Evolutionary conservation across 2,113 vertebrate species (phyloP).

Genomic region (Ellobius talpinus): DNA sequence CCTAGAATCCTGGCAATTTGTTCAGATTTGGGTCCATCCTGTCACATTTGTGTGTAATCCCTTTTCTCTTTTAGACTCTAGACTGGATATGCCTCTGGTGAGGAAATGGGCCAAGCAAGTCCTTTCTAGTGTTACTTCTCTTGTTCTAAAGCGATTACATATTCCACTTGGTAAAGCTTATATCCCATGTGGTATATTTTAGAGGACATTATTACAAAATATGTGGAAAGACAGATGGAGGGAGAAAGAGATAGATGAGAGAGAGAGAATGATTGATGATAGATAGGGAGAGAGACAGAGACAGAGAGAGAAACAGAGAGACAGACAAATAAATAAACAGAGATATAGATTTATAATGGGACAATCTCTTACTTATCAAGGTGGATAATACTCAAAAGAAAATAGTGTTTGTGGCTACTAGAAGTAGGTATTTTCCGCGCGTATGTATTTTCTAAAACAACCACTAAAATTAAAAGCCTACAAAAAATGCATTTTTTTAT

Average conservation of each 20-base stretch:
- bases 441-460: not conserved
- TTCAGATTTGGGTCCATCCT: conserved; percentile 90
- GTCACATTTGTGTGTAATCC: conserved; percentile 77
- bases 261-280: too few relatives aligned
- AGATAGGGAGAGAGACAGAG: not conserved
- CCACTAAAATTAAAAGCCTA: not conserved
- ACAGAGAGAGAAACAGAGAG: not conserved
- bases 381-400: not conserved
- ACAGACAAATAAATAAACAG: too few relatives aligned
- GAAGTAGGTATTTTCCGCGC: not conserved
- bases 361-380: not conserved
- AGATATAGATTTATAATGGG: not conserved
- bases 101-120: not conserved
- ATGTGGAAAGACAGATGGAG: not conserved
- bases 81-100: conserved; percentile 26
- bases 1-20: conserved; percentile 83
- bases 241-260: too few relatives aligned
- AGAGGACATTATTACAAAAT: not conserved
- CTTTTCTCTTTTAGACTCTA: conserved; percentile 68
- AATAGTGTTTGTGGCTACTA: not conserved
- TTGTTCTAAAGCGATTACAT: not conserved
- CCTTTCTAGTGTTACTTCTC: not conserved
- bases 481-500: not conserved
- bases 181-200: not conserved
- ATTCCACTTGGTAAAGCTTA: not conserved